Evolutionary conservation across 2,888 invertebrate species (phyloP).

Genomic region (Drosophila quinaria): DNA sequence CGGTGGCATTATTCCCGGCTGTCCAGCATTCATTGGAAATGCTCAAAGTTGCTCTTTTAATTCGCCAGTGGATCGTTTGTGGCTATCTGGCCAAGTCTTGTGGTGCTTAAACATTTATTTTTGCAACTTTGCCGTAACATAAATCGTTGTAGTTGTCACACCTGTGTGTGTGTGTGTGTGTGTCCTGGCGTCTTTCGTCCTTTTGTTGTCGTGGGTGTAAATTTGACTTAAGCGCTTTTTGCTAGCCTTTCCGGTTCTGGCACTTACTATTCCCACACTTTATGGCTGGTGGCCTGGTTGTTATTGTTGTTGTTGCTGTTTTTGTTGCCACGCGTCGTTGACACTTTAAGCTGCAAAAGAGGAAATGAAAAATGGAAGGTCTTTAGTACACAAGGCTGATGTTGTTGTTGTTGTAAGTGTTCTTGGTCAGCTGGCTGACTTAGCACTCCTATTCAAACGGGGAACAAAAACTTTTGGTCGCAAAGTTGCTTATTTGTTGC

Average conservation of each 20-base stretch:
- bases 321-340: slow-evolving; percentile 46
- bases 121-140: slow-evolving; percentile 56
- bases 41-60: slow-evolving; percentile 5
- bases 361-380: slow-evolving; percentile 70
- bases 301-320: slow-evolving; percentile 16
- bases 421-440: slow-evolving; percentile 31
- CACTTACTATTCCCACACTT: slow-evolving; percentile 17
- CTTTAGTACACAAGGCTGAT: slow-evolving; percentile 54
- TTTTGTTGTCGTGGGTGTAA: slow-evolving; percentile 18
- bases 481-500: slow-evolving; percentile 47
- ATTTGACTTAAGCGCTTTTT: slow-evolving; percentile 33
- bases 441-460: slow-evolving; percentile 31
- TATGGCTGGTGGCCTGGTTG: slow-evolving; percentile 23
- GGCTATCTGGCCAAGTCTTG: slow-evolving; percentile 16
- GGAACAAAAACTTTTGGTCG: slow-evolving; percentile 28
- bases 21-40: slow-evolving; percentile 48
- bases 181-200: slow-evolving; percentile 3
- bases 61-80: slow-evolving; percentile 1
- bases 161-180: slow-evolving; percentile 26
- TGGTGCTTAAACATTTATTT: slow-evolving; percentile 40
- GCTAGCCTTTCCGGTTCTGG: slow-evolving; percentile 33
- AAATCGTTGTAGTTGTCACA: slow-evolving; percentile 49
- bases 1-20: slow-evolving; percentile 52
- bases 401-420: slow-evolving; percentile 12
- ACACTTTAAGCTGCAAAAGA: slow-evolving; percentile 72